Evolutionary conservation across 23 tunicate genomes (phyloP), one percentile per base, ranked within the genome.

Genomic region (Trididemnum miniatum): DNA sequence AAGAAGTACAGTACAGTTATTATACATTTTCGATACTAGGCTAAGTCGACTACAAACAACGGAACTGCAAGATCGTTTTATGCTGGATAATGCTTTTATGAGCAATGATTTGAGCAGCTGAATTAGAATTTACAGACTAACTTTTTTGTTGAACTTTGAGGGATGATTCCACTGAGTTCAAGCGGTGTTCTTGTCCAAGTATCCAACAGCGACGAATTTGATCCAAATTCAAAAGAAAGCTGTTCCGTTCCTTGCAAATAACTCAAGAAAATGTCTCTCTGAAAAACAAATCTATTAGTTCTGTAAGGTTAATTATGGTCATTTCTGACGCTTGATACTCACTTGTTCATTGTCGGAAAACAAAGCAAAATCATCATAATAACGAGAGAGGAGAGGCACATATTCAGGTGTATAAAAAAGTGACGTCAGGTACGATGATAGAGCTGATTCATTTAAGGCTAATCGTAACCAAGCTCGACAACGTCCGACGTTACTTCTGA

Each of bases 381-480:
- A 82, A 1, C 51, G 73, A 0, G 28, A 34, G 0, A 88, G 85
- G 39, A 81, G 29, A 0, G 87, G 40, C 33, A 35, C 65, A 33
- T 92, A 79, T 35, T 92, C 97, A 25, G 87, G 33, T 0, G 84
- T 49, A 0, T 76, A 60, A 9, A 93, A 79, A n/a, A 92, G 59
- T 1, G 92, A 83, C 0, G 90, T 24, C 28, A 88, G 51, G 65
- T 93, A 93, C 15, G 93, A 93, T 1, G 89, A 78, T 20, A 93
- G 65, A 0, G 85, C 87, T 18, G 38, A 33, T 44, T 88, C 89
- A 59, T 93, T 93, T 29, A 93, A 52, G n/a, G 87, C 81, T 7
- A 88, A 54, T 59, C 98, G 80, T 5, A 93, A 81, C 98, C 98
- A 93, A 0, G 93, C 93, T 34, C 98, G 81, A 71, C 94, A 88